Base-by-base conservation (phyloP, 2,888 invertebrate species). In the Microplitis manilae region DNA sequence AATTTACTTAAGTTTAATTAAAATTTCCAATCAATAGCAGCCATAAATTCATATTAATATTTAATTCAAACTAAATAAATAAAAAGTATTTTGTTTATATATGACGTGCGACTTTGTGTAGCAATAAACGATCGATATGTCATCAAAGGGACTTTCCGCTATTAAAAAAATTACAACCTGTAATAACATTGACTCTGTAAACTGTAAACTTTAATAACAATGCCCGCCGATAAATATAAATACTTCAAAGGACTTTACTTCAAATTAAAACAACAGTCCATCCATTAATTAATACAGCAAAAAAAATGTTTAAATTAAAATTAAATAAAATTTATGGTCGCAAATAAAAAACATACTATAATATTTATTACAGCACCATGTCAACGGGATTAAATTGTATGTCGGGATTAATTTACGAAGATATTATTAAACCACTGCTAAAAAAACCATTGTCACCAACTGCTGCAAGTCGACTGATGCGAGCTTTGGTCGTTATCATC, bases 321-420 rank as follows among this genome's bases (percentile, higher is more conserved):
- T 13, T 50, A 13, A 50, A 50, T 50, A 50, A 50, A 50, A 50
- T 62, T 5, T 62, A 50, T 50, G 0, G 50, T 50, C 50, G 50
- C 6, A 7, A 15, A 17, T 8, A 20, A 62, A 17, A 20, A 20
- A 15, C 13, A 4, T 20, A 62, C 15, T 15, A 17, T 62, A 20
- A 62, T 20, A 15, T 13, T 41, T 38, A 62, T 81, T 81, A 41
- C 87, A 95, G 95, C 87, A 95, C 95, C 0, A 92, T 96, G 87
- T 96, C 96, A 0, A 96, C 96, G 9, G 95, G 95, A 0, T 90
- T 96, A 0, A 96, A 96, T 85, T 95, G 95, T 0, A 93, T 96
- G 93, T 93, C 96, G 1, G 95, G 95, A 7, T 95, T 96, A 0
- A 94, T 95, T 64, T 92, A 95, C 59, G 95, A 95, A 90, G 96